Percentiles rank a stretch among this genome's conserved stretches.
These are phyloP conservation scores for Capreolus pygargus DNA, from an alignment of 2,113 vertebrate species.

Conservation along the genomic window DNA sequence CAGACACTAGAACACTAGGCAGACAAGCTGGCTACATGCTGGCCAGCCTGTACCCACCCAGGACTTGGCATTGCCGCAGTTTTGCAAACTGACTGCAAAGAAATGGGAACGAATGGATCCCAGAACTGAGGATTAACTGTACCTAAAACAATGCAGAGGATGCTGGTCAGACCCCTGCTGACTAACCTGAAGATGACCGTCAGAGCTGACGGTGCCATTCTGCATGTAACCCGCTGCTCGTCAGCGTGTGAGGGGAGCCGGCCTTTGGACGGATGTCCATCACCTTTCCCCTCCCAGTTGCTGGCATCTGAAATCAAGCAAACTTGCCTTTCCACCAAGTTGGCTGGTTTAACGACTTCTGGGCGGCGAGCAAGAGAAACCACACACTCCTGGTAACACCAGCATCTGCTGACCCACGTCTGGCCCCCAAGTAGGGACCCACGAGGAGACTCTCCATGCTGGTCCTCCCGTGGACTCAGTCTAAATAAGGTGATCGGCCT, in stretches of 20 bases:
- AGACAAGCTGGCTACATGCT: neutral
- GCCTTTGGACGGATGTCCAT: rapidly evolving
- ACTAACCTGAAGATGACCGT: neutral
- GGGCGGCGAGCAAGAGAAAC: rapidly evolving
- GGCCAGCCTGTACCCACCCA: neutral
- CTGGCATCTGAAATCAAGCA: neutral
- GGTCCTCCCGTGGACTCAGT: neutral
- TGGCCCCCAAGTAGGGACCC: rapidly evolving
- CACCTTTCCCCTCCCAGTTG: neutral
- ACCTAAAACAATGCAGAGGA: rapidly evolving
- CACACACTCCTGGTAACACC: neutral
- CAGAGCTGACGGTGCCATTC: rapidly evolving
- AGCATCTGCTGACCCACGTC: rapidly evolving
- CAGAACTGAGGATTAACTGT: neutral
- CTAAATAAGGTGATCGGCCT: rapidly evolving
- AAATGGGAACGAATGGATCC: neutral
- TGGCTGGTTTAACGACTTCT: neutral
- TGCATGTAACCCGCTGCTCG: neutral
- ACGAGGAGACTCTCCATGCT: rapidly evolving
- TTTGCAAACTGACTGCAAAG: neutral
- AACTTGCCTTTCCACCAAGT: neutral
- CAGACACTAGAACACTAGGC: neutral
- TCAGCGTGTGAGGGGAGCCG: rapidly evolving
- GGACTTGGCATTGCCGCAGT: neutral
- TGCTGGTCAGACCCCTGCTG: neutral